Evolutionary conservation across 2,797 vertebrate genomes (phyloP), one percentile per base, ranked within the genome.

Genomic region (Lophotriccus pileatus): DNA sequence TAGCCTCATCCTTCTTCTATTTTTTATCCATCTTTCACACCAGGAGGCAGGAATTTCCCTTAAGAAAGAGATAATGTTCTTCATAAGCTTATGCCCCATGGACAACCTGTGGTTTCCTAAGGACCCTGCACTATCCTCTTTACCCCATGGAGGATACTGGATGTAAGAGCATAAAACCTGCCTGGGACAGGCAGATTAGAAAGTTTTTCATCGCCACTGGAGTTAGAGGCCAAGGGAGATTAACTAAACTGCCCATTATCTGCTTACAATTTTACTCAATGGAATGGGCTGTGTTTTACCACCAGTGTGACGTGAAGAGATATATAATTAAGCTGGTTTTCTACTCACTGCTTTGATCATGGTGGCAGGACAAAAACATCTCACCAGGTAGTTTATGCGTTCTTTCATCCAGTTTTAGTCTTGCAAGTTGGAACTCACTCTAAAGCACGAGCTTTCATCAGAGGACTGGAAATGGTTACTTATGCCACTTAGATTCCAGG

Each of bases 331-430:
- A 81, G 58, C 34, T 84, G 79, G 7, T 77, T 96, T 94, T 92
- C 83, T 92, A 53, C 69, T 80, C 34, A 4, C 75, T 95, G 81
- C 34, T 88, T 95, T 95, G 87, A 96, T 95, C 80, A 70, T 47
- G 63, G 73, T 53, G 91, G 58, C 83, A 96, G 94, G 76, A 95
- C 84, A 96, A 79, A 94, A 93, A 87, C 37, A 28, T 36, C 64
- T 97, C 73, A 93, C 60, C 36, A 78, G 76, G 46, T 73, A 79
- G 67, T 90, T 59, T 79, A 94, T 95, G 97, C 75, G 88, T 88
- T 62, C 34, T 95, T 85, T 94, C 67, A 68, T 84, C 87, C 90
- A 96, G 83, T 88, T 94, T 95, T 62, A 58, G 73, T 55, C 84
- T 83, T 94, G 49, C 47, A 90, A 76, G 85, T 73, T 79, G 88